These are phyloP conservation scores for Achroia grisella DNA, from an alignment of 1,140 invertebrate species.

Conservation along the genomic window DNA sequence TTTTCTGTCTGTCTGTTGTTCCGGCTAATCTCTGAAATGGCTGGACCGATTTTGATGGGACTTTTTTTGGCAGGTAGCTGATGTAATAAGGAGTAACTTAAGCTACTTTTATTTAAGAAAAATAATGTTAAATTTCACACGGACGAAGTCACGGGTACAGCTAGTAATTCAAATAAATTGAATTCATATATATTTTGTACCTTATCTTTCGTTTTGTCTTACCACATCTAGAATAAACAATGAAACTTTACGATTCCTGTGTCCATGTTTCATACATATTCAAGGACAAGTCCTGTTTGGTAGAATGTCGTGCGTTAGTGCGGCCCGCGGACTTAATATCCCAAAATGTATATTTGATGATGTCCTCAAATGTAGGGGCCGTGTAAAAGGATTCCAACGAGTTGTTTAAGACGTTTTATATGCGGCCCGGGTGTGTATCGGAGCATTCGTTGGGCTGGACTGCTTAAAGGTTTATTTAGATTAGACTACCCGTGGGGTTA, in stretches of 20 bases:
- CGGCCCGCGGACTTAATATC: constrained; percentile 31
- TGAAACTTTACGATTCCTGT: not conserved
- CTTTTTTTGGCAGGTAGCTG: too few species aligned
- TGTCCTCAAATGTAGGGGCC: constrained; percentile 26
- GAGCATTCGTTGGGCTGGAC: constrained; percentile 10
- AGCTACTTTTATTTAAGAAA: too few species aligned
- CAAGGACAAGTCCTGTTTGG: constrained; percentile 22
- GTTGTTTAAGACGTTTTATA: constrained; percentile 34
- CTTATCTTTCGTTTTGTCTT: too few species aligned
- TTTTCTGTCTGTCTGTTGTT: too few species aligned
- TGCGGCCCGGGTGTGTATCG: constrained; percentile 15
- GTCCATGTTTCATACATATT: constrained; percentile 39
- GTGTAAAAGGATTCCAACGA: constrained; percentile 37
- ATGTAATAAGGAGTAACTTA: too few species aligned
- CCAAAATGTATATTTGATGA: constrained; percentile 60
- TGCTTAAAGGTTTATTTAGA: constrained; percentile 15
- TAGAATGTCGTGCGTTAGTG: constrained; percentile 20
- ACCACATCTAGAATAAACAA: not conserved
- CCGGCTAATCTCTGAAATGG: too few species aligned
- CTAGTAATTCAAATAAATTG: too few species aligned
- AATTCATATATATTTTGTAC: too few species aligned
- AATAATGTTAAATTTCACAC: too few species aligned
- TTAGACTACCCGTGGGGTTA: constrained; percentile 1
- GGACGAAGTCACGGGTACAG: too few species aligned
- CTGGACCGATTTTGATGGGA: too few species aligned